Percentiles rank a stretch among this genome's conserved stretches.
phyloP scores from a whole-genome alignment of 2,888 invertebrate species.

The Papilio demoleus region DNA sequence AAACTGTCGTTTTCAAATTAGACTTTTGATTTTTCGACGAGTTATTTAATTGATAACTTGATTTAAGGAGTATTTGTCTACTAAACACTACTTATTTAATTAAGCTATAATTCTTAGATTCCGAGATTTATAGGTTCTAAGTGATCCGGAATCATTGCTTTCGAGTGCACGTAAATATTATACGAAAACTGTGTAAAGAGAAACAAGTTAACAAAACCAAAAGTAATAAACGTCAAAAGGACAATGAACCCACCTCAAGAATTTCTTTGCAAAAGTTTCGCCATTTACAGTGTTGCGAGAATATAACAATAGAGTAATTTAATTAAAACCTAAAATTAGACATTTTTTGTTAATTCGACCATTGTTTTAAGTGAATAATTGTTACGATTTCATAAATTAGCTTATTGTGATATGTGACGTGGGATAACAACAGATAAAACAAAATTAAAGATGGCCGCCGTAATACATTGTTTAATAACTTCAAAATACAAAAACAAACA shows the following conservation, averaged over 20 bases:
- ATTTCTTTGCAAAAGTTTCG: slow-evolving; percentile 18
- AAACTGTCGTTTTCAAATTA: too few relatives aligned
- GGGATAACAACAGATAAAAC: neutral
- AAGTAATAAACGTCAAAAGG: slow-evolving; percentile 27
- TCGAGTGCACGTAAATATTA: neutral
- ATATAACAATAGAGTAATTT: slow-evolving; percentile 37
- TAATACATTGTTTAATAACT: neutral
- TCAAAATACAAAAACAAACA: neutral
- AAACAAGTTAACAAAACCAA: neutral
- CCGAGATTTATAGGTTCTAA: too few relatives aligned
- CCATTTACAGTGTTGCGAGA: neutral
- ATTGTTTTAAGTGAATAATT: slow-evolving; percentile 27
- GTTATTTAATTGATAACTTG: too few relatives aligned
- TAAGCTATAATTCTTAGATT: too few relatives aligned
- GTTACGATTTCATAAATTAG: slow-evolving; percentile 23
- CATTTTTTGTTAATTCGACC: slow-evolving; percentile 17
- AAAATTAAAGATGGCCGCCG: slow-evolving; percentile 5
- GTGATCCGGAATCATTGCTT: too few relatives aligned
- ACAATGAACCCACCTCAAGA: slow-evolving; percentile 1
- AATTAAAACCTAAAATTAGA: slow-evolving; percentile 19
- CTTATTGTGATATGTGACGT: slow-evolving; percentile 6
- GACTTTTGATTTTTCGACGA: too few relatives aligned
- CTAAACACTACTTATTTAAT: too few relatives aligned
- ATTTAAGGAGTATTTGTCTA: too few relatives aligned
- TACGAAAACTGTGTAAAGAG: neutral